These are phyloP conservation scores for Anoura caudifer DNA, from an alignment of 2,113 vertebrate species.

Conservation along the genomic window DNA sequence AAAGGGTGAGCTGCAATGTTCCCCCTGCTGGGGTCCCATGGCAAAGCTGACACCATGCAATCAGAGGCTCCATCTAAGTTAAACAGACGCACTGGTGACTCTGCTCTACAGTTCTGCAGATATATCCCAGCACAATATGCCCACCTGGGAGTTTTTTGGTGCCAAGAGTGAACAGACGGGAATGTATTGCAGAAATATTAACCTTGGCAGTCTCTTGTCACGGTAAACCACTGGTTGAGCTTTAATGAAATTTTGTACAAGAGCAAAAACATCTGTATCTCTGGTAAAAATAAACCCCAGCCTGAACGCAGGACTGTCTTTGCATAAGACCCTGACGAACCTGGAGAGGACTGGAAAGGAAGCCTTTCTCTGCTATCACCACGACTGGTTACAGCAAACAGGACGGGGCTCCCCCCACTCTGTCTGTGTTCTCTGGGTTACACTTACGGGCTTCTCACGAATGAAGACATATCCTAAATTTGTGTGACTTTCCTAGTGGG, in stretches of 20 bases:
- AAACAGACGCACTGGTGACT: not conserved
- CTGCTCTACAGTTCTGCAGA: not conserved
- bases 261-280: conserved; percentile 43
- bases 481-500: not conserved
- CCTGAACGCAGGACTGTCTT: not conserved
- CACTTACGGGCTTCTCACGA: not conserved
- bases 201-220: conserved; percentile 36
- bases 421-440: not conserved
- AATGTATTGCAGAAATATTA: conserved; percentile 33
- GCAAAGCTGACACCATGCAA: not conserved
- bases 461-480: not conserved
- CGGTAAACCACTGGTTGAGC: conserved; percentile 14
- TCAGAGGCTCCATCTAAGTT: not conserved
- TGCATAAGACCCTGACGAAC: not conserved
- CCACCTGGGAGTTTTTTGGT: not conserved
- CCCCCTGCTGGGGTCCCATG: not conserved
- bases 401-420: not conserved
- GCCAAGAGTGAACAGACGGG: conserved; percentile 56
- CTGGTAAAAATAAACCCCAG: not conserved
- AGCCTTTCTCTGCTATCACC: not conserved
- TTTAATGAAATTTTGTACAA: conserved; percentile 53
- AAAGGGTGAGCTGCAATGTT: not conserved
- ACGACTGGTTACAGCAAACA: not conserved
- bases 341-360: not conserved
- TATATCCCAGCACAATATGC: not conserved